Base-by-base conservation (phyloP, 2,113 vertebrate genomes). In the Morphnarchus princeps region DNA sequence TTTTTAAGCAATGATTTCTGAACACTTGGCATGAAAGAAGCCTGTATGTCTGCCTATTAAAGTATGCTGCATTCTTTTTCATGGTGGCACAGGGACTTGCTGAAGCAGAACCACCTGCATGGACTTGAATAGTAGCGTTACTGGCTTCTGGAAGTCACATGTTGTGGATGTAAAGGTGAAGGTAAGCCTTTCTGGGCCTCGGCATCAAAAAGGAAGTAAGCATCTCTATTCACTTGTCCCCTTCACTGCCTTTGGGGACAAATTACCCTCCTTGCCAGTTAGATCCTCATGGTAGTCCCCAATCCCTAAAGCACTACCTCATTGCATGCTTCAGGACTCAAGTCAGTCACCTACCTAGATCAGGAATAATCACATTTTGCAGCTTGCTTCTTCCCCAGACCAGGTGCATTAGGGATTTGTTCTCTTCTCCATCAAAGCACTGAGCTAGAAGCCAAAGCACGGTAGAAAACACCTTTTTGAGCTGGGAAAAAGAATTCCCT, bases 51-150 rank as follows among this genome's bases (percentile, higher is more conserved):
- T 9, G 59, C 36, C 28, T 9, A 8, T 8, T 34, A 13, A 54
- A 32, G 59, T 36, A 25, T 0, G 12, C 40, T 10, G 20, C 29
- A 3, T 13, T 38, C 31, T 40, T n/a, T 42, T 8, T 34, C 20
- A 18, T 3, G 10, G 49, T 24, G 17, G 32, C 62, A 58, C 43
- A 16, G 31, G 43, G 18, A 47, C 50, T 29, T 1, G 2, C 22
- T 73, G 40, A 62, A 55, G 45, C 82, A 80, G 67, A 58, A 57
- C 10, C 34, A 17, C 17, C 36, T 36, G 25, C 22, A 10, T 2
- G 19, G 61, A 59, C 81, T 57, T 7, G 0, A 36, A 8, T 0
- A 61, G 40, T 3, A 13, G 22, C 1, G 3, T 16, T 32, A 26
- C 0, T 16, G 38, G 63, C 22, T 63, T 43, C 42, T 15, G 57